Evolutionary conservation across 2,888 invertebrate genomes (phyloP), one percentile per base, ranked within the genome.

Genomic region (Catocala nupta): DNA sequence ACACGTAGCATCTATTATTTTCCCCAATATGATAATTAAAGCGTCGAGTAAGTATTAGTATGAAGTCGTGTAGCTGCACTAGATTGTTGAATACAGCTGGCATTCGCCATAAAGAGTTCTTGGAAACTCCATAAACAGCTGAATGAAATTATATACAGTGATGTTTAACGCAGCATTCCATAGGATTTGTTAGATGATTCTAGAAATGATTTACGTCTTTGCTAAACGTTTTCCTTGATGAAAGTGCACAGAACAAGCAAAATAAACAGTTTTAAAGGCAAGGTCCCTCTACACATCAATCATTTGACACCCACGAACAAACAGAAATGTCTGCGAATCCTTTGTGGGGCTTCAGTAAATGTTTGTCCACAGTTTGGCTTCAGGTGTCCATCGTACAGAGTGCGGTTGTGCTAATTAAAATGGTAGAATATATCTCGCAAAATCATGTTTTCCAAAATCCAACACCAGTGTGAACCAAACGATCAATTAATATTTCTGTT

Each of bases 241-340:
- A 70, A 71, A 68, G 70, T 63, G 59, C 49, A 55, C 55, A 62
- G 45, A 70, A 68, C 57, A 64, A 58, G 54, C 53, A 70, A 75
- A 78, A 82, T 73, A 83, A 82, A 81, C 80, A 78, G 50, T 65
- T 65, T 70, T 71, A 76, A 49, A 71, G 58, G 66, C 81, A 77
- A 79, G 78, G 81, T 78, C 64, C 76, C 39, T 56, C 54, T 62
- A 44, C 51, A 68, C 77, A 77, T 84, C 77, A 81, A 74, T 83
- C 83, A 84, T 76, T 68, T 39, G 50, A 58, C 53, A 67, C 64
- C 51, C 58, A 80, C 61, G 68, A 67, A 75, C 78, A 81, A 75
- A 81, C 74, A 75, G 64, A 66, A 58, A 68, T 73, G 70, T 73
- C 65, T 62, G 63, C 52, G 55, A 59, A 71, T 71, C 73, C 71